Conservation (phyloP, 1,140 invertebrate species). For the Drosophila watanabei region DNA sequence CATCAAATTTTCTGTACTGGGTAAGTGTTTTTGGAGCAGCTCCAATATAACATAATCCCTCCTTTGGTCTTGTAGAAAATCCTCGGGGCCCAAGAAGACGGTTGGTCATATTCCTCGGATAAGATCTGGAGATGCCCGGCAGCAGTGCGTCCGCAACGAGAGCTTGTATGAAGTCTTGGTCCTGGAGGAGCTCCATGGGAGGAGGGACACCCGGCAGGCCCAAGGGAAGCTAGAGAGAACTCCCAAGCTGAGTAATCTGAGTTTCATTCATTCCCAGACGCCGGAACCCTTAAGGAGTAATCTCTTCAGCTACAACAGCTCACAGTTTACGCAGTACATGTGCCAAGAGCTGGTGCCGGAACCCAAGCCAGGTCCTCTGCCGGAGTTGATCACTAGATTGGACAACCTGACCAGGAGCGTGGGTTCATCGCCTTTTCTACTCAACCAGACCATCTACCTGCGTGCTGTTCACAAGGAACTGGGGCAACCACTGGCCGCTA, state of each 20-base stretch:
- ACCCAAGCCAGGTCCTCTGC: constrained; percentile 28
- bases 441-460: constrained; percentile 8
- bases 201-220: background rate
- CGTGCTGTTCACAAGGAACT: constrained; percentile 5
- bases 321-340: background rate
- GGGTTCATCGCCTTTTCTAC: background rate
- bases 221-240: background rate
- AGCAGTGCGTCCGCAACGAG: constrained; percentile 10
- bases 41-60: background rate
- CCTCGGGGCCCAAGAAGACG: too few species aligned
- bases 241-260: background rate
- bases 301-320: constrained; percentile 12
- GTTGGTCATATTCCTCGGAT: background rate
- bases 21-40: background rate
- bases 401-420: constrained; percentile 4
- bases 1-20: constrained; percentile 13
- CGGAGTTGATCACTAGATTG: background rate
- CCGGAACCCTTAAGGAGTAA: background rate
- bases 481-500: constrained; percentile 5
- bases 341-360: constrained; percentile 31
- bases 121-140: background rate
- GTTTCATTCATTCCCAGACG: constrained; percentile 1
- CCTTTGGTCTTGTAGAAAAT: background rate
- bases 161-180: constrained; percentile 7
- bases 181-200: background rate